Percentiles rank a stretch among this genome's conserved stretches.
Evolutionary conservation across 1,140 invertebrate genomes (phyloP).

Genomic region (Pissodes strobi): DNA sequence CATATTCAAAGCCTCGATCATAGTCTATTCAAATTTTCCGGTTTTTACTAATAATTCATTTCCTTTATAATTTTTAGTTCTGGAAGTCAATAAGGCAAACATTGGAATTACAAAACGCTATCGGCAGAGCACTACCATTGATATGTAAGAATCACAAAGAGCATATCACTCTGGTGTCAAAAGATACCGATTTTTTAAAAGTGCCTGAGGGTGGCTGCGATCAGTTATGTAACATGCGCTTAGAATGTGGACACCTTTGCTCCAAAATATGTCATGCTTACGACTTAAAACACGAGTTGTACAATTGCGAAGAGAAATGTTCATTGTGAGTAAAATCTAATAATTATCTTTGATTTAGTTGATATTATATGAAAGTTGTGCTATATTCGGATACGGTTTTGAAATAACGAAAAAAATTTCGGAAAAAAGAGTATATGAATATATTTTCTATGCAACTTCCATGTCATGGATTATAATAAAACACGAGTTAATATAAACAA

Average conservation of each 20-base stretch:
- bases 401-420: no score
- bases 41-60: no score
- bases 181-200: constrained; percentile 53
- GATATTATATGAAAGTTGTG: no score
- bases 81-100: neutral
- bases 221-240: constrained; percentile 48
- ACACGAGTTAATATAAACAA: no score
- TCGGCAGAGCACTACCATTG: constrained; percentile 55
- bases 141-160: constrained; percentile 58
- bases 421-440: no score
- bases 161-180: constrained; percentile 39
- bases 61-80: no score
- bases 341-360: no score
- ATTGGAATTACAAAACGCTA: constrained; percentile 52
- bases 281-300: constrained; percentile 54
- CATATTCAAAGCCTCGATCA: no score
- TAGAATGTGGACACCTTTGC: constrained; percentile 61
- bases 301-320: constrained; percentile 50
- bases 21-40: no score
- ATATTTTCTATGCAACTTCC: no score
- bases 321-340: neutral
- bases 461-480: no score
- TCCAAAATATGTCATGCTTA: constrained; percentile 58
- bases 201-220: constrained; percentile 58
- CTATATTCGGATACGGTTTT: no score